Evolutionary conservation across 2,888 invertebrate genomes (phyloP).

Genomic region (Anarsia innoxiella): DNA sequence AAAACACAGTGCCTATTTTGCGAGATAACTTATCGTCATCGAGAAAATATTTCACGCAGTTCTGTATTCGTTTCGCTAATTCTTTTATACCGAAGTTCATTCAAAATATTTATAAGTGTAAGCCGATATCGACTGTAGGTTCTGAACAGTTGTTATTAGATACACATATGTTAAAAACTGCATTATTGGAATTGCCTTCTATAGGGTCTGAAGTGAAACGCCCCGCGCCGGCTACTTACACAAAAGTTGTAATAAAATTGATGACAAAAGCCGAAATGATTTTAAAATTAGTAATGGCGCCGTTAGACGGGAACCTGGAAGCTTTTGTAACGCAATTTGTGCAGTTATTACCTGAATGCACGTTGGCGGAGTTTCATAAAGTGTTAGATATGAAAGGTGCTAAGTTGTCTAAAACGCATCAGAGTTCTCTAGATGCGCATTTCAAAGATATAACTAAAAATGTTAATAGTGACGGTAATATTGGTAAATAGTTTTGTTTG

Average conservation of each 20-base stretch:
- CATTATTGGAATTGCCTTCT: conserved; percentile 94
- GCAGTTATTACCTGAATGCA: conserved; percentile 92
- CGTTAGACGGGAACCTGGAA: conserved; percentile 80
- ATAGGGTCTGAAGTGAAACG: conserved; percentile 91
- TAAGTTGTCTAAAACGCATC: conserved; percentile 56
- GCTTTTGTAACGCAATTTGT: conserved; percentile 92
- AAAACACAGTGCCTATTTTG: conserved; percentile 90
- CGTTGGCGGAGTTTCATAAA: conserved; percentile 93
- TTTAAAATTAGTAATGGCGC: conserved; percentile 98
- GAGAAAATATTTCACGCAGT: conserved; percentile 97
- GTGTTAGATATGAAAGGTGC: conserved; percentile 95
- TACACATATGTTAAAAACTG: conserved; percentile 95
- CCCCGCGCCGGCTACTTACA: conserved; percentile 91
- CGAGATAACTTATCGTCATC: conserved; percentile 93
- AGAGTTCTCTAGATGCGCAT: conserved; percentile 39
- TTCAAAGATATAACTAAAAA: conserved; percentile 26
- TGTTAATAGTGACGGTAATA: background rate
- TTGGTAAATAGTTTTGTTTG: too few species aligned
- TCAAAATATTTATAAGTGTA: conserved; percentile 92
- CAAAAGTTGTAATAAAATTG: conserved; percentile 86
- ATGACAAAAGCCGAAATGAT: conserved; percentile 99
- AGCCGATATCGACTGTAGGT: conserved; percentile 90
- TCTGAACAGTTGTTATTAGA: conserved; percentile 96
- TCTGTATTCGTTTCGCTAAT: conserved; percentile 96
- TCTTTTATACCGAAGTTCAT: conserved; percentile 97